phyloP scores from a whole-genome alignment of 2,888 invertebrate species.

The Melitaea athalia region DNA sequence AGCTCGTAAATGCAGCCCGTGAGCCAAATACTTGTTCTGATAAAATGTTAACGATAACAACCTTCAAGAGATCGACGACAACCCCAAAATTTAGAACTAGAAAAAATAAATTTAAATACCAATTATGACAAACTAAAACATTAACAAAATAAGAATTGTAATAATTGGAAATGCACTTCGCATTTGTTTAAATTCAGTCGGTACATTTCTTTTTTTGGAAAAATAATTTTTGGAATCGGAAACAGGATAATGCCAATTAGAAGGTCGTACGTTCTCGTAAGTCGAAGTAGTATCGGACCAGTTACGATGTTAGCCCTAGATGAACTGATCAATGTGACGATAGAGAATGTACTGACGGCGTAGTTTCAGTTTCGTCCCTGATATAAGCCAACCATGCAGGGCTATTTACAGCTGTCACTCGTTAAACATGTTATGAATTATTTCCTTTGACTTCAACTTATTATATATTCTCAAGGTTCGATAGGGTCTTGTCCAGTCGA shows the following conservation, averaged over 20 bases:
- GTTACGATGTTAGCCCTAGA: not conserved
- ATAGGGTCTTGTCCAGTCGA: not conserved
- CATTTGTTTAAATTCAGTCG: not conserved
- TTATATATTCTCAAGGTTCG: constrained; percentile 8
- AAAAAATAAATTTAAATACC: not conserved
- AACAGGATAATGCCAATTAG: not conserved
- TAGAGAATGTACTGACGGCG: constrained; percentile 15
- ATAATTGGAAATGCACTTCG: not conserved
- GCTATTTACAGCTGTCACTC: constrained; percentile 14
- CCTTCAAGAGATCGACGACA: constrained; percentile 46
- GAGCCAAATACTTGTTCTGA: constrained; percentile 51
- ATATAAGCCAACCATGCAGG: constrained; percentile 5
- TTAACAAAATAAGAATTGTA: not conserved
- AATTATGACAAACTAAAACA: not conserved
- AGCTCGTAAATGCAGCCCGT: constrained; percentile 44
- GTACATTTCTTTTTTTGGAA: not conserved
- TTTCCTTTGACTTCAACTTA: constrained; percentile 5
- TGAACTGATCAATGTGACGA: constrained; percentile 21
- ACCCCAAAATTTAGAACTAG: constrained; percentile 20
- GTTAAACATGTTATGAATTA: constrained; percentile 4
- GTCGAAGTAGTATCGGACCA: not conserved
- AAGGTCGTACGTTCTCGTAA: not conserved
- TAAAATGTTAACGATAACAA: constrained; percentile 49
- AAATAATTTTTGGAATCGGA: not conserved
- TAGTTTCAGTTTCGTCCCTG: constrained; percentile 7